Evolutionary conservation across 1,140 invertebrate genomes (phyloP).

Genomic region (Brachionus asplanchnoidis): DNA sequence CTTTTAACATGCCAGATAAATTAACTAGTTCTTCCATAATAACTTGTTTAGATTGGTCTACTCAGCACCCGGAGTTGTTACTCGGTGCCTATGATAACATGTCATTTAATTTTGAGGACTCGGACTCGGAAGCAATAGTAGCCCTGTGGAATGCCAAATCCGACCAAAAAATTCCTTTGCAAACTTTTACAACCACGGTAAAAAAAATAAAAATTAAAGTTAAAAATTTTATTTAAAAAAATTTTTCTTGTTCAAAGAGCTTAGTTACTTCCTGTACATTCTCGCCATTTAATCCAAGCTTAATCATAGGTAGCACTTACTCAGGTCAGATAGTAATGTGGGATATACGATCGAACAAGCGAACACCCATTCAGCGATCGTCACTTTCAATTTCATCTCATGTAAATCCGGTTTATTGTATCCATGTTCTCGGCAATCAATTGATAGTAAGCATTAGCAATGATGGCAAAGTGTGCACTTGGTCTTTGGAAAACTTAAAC

Average conservation of each 20-base stretch:
- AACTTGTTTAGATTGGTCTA: conserved; percentile 33
- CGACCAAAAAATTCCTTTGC: conserved; percentile 24
- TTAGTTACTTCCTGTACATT: conserved; percentile 81
- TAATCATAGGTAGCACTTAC: conserved; percentile 93
- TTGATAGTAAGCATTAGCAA: conserved; percentile 95
- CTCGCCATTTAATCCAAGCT: conserved; percentile 92
- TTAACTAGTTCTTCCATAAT: not conserved
- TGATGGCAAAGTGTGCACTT: conserved; percentile 92
- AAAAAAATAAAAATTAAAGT: not conserved
- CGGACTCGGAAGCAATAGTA: not conserved
- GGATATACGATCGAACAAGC: conserved; percentile 89
- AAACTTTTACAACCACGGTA: conserved; percentile 22
- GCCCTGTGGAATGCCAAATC: conserved; percentile 26
- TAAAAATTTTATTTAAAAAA: not conserved
- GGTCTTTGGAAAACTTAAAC: conserved; percentile 96
- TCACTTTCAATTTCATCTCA: conserved; percentile 86
- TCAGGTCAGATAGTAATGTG: conserved; percentile 97
- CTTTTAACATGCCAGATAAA: conserved; percentile 6
- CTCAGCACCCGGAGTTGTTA: conserved; percentile 17
- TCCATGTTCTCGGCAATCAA: conserved; percentile 92
- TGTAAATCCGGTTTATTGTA: conserved; percentile 50
- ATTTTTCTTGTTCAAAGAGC: not conserved
- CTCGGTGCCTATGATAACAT: conserved; percentile 1
- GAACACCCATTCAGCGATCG: conserved; percentile 89
- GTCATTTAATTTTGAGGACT: not conserved